A percentile compares a stretch with the other conserved stretches of the same genome.
These are phyloP conservation scores for Helobdella robusta DNA, from an alignment of 2,888 invertebrate species.

Conservation along the genomic window DNA sequence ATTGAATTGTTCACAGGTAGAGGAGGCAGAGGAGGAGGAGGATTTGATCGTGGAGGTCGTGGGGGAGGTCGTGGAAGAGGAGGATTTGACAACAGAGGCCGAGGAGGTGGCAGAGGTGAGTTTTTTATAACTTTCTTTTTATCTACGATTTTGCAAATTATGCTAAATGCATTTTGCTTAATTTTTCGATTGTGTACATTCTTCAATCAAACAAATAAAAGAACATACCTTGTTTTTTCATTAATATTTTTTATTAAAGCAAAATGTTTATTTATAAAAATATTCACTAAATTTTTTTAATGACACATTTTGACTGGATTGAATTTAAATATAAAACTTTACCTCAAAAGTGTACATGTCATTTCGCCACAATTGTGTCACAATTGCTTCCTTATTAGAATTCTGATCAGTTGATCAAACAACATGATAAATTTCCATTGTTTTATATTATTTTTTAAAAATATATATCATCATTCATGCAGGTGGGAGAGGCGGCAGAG, in stretches of 20 bases:
- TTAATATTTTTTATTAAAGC: too few relatives aligned
- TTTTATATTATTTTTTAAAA: background rate
- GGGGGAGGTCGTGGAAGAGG: slow-evolving; percentile 14
- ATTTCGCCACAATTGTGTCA: too few relatives aligned
- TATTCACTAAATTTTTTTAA: too few relatives aligned
- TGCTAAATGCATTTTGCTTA: too few relatives aligned
- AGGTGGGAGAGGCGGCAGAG: slow-evolving; percentile 9
- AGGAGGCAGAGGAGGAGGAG: background rate
- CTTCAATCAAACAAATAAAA: too few relatives aligned
- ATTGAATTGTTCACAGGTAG: background rate
- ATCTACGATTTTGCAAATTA: background rate
- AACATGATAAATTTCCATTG: background rate
- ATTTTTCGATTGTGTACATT: too few relatives aligned
- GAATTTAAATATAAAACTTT: too few relatives aligned
- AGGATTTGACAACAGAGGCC: slow-evolving; percentile 12
- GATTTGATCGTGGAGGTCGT: slow-evolving; percentile 7
- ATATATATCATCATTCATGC: background rate
- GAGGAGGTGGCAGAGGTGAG: background rate
- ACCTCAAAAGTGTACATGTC: too few relatives aligned
- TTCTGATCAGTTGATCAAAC: background rate
- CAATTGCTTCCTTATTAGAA: too few relatives aligned
- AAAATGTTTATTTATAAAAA: too few relatives aligned
- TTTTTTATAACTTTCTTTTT: background rate
- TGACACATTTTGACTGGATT: background rate
- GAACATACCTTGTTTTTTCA: too few relatives aligned